A percentile compares a stretch with the other conserved stretches of the same genome.
Evolutionary conservation across 2,888 invertebrate species (phyloP).

Genomic region (Lucinisca nassula): DNA sequence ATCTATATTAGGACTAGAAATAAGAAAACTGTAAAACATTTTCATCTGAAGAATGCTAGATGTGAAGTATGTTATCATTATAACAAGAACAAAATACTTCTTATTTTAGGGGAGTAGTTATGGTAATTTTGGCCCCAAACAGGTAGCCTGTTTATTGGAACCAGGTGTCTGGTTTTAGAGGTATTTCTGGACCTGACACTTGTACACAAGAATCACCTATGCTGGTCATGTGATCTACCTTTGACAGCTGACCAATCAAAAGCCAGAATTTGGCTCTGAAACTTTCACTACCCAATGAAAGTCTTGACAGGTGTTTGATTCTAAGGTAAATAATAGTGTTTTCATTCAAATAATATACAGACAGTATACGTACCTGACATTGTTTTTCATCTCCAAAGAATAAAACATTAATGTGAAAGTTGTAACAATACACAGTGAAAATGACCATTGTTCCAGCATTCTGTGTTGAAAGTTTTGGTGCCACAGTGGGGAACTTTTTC

Average conservation of each 20-base stretch:
- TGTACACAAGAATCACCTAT: neutral
- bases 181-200: neutral
- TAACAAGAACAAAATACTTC: no score
- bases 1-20: no score
- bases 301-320: conserved; percentile 10
- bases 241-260: neutral
- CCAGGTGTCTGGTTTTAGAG: conserved; percentile 3
- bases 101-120: neutral
- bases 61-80: no score
- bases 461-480: neutral
- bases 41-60: no score
- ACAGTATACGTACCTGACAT: no score
- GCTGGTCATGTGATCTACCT: neutral
- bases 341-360: no score
- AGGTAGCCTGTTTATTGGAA: conserved; percentile 9
- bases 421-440: no score
- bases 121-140: neutral
- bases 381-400: no score
- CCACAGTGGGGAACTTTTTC: neutral
- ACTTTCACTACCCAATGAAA: no score
- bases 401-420: no score
- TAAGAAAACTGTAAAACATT: no score
- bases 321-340: neutral
- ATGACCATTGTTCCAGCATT: neutral
- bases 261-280: neutral